phyloP scores from a whole-genome alignment of 2,797 vertebrate genomes.

The Acrocephalus scirpaceus region DNA sequence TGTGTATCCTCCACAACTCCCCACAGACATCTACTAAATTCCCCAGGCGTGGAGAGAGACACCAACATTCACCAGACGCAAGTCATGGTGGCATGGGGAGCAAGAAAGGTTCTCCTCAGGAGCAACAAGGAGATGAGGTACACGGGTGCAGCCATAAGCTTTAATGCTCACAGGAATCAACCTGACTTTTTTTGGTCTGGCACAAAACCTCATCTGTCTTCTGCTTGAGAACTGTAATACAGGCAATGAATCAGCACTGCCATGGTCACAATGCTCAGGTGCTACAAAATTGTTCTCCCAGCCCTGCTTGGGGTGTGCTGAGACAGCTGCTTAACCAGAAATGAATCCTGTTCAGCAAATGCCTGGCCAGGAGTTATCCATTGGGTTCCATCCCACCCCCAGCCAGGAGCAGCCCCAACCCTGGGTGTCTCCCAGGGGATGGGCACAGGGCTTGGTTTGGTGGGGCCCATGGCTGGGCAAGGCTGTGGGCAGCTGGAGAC shows the following conservation, averaged over 20 bases:
- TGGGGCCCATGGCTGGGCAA: rapidly evolving
- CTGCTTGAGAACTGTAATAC: neutral
- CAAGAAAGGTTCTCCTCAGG: neutral
- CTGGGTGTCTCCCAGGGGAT: neutral
- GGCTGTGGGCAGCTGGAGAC: neutral
- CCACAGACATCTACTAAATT: neutral
- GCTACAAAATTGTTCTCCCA: neutral
- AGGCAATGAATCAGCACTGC: neutral
- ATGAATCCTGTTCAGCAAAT: neutral
- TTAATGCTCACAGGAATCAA: neutral
- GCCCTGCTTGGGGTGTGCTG: neutral
- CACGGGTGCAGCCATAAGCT: neutral
- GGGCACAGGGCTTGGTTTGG: neutral
- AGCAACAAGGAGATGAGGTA: neutral
- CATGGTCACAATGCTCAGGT: neutral
- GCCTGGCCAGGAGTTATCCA: neutral
- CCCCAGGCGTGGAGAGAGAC: neutral
- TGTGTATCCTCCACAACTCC: neutral
- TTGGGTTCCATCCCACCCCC: rapidly evolving
- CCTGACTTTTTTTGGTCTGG: rapidly evolving
- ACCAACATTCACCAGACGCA: neutral
- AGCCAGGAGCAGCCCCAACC: neutral
- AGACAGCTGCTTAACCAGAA: neutral
- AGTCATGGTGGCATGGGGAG: neutral
- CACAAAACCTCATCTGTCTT: neutral